Conservation (phyloP, 64 coral and sea anemone genomes). For the Montipora efflorescens region DNA sequence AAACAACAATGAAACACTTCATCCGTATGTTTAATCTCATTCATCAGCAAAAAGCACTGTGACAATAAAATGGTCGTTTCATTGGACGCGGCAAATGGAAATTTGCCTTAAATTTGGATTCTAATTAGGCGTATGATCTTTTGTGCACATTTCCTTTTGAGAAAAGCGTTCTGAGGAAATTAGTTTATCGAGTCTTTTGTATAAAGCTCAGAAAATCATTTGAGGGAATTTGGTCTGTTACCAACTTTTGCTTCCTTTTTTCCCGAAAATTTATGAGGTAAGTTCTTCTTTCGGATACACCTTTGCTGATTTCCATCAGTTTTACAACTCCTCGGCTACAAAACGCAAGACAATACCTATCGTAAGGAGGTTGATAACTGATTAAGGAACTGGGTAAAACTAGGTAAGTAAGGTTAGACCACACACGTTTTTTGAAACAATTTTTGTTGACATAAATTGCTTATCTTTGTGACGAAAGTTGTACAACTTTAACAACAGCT, state of each 20-base stretch:
- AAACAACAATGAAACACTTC: conserved; percentile 51
- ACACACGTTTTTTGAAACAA: no score
- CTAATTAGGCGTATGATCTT: conserved; percentile 39
- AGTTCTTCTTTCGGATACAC: background rate
- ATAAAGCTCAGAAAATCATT: background rate
- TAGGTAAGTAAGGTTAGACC: no score
- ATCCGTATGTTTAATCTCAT: conserved; percentile 28
- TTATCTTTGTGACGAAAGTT: no score
- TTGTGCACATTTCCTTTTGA: conserved; percentile 31
- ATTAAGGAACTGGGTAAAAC: no score
- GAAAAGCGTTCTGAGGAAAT: conserved; percentile 32
- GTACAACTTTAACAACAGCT: no score
- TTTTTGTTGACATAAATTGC: no score
- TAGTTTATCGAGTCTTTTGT: conserved; percentile 10
- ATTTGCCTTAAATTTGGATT: conserved; percentile 38
- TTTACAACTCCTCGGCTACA: background rate
- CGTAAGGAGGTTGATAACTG: no score
- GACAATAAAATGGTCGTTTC: conserved; percentile 28
- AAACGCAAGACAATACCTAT: background rate
- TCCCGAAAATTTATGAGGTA: background rate
- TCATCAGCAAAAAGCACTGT: conserved; percentile 7
- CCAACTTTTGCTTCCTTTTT: background rate
- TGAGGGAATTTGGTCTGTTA: background rate
- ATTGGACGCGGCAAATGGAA: conserved; percentile 34
- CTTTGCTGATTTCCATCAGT: background rate